Conservation (phyloP, 2,888 invertebrate species). For the Tetrapedia diversipes region DNA sequence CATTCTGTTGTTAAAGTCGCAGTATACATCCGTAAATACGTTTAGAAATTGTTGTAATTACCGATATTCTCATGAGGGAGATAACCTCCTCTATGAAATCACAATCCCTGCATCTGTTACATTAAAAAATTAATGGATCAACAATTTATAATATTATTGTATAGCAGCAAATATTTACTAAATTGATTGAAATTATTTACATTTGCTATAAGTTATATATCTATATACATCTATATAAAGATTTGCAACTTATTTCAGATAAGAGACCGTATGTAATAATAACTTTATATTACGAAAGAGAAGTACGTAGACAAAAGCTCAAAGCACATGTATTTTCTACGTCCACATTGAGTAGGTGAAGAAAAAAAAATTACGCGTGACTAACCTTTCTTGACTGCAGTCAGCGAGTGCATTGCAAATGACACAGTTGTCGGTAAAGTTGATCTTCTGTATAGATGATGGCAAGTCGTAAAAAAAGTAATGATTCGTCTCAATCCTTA, state of each 20-base stretch:
- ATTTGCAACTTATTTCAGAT: conserved; percentile 35
- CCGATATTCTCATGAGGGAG: conserved; percentile 36
- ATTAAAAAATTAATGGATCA: neutral
- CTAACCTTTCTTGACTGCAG: conserved; percentile 60
- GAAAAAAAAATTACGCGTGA: conserved; percentile 31
- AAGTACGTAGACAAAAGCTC: neutral
- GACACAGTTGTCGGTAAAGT: conserved; percentile 59
- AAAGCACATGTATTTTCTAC: neutral
- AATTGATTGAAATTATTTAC: neutral
- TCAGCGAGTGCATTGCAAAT: conserved; percentile 61
- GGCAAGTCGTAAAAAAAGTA: conserved; percentile 64
- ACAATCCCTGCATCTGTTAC: conserved; percentile 16
- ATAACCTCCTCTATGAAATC: conserved; percentile 43
- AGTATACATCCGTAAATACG: conserved; percentile 31
- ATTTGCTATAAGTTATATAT: conserved; percentile 8
- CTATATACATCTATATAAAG: neutral
- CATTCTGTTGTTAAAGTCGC: conserved; percentile 57
- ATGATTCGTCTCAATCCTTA: conserved; percentile 41
- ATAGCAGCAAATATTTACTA: neutral
- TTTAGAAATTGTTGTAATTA: conserved; percentile 8
- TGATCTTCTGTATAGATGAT: conserved; percentile 62
- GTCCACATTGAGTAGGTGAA: conserved; percentile 1
- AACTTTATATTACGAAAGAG: conserved; percentile 38
- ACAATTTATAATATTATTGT: neutral
- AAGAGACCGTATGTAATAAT: conserved; percentile 10